Percentiles rank a stretch among this genome's conserved stretches.
Conservation (phyloP, 2,888 invertebrate species). For the Melipona beecheii region DNA sequence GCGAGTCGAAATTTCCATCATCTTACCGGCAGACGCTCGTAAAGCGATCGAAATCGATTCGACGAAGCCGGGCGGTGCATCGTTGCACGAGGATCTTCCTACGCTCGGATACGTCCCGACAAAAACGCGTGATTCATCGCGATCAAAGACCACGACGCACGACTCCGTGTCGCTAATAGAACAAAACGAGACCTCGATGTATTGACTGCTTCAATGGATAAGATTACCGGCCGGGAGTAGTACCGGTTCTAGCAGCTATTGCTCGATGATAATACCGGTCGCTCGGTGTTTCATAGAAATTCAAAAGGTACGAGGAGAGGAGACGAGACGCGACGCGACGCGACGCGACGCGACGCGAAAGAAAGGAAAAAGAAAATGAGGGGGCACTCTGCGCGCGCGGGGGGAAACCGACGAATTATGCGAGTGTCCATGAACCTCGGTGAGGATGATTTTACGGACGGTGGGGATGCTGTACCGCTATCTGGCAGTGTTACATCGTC, state of each 20-base stretch:
- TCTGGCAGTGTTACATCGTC: conserved; percentile 78
- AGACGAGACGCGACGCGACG: neutral
- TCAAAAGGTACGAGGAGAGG: conserved; percentile 38
- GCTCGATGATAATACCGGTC: conserved; percentile 53
- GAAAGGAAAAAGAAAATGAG: neutral
- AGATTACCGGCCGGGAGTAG: conserved; percentile 48
- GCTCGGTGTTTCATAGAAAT: conserved; percentile 47
- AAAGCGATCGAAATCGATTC: neutral
- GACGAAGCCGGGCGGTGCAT: no score
- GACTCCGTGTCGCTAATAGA: conserved; percentile 31
- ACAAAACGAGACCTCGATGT: conserved; percentile 49
- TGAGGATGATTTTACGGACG: conserved; percentile 65
- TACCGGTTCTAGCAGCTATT: conserved; percentile 52
- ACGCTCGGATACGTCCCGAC: conserved; percentile 32
- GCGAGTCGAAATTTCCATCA: no score
- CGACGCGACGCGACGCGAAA: neutral
- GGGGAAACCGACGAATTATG: conserved; percentile 63
- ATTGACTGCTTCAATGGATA: conserved; percentile 54
- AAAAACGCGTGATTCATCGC: conserved; percentile 56
- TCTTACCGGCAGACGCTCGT: neutral
- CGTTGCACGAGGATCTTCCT: conserved; percentile 19
- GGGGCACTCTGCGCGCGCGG: conserved; percentile 39
- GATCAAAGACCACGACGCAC: conserved; percentile 38
- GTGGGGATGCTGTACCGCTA: conserved; percentile 80
- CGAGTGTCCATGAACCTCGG: conserved; percentile 69